A percentile compares a stretch with the other conserved stretches of the same genome.
Conservation (phyloP, 2,113 vertebrate genomes). For the Zosterops lateralis region DNA sequence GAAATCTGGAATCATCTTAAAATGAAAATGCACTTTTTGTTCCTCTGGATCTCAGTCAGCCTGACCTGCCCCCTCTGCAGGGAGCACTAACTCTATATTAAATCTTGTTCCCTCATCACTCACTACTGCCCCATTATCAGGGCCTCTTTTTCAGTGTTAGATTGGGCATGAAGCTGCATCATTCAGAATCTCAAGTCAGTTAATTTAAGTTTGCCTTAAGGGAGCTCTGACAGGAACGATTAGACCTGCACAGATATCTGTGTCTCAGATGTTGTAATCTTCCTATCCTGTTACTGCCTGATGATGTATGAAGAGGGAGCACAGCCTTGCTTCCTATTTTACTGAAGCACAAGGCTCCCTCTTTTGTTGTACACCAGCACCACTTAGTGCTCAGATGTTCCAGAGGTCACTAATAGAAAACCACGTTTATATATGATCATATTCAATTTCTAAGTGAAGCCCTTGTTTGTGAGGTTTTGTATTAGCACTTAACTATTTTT, state of each 20-base stretch:
- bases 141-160: neutral
- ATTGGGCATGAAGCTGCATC: neutral
- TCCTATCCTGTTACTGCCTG: neutral
- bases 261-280: neutral
- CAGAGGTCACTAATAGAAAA: neutral
- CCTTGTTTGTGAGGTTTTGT: neutral
- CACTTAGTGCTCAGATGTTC: slow-evolving; percentile 35
- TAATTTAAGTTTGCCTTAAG: neutral
- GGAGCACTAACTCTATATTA: neutral
- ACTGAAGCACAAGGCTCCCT: neutral
- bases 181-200: neutral
- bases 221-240: neutral
- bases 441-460: neutral
- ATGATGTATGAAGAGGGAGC: neutral
- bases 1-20: neutral
- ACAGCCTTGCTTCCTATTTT: neutral
- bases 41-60: neutral
- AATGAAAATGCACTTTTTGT: neutral
- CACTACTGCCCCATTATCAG: neutral
- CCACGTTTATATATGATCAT: neutral
- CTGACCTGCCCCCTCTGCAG: neutral
- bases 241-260: neutral
- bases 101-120: neutral
- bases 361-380: slow-evolving; percentile 32
- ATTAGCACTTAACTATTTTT: neutral